Evolutionary conservation across 2,888 invertebrate species (phyloP).

Genomic region (Synergus gifuensis): DNA sequence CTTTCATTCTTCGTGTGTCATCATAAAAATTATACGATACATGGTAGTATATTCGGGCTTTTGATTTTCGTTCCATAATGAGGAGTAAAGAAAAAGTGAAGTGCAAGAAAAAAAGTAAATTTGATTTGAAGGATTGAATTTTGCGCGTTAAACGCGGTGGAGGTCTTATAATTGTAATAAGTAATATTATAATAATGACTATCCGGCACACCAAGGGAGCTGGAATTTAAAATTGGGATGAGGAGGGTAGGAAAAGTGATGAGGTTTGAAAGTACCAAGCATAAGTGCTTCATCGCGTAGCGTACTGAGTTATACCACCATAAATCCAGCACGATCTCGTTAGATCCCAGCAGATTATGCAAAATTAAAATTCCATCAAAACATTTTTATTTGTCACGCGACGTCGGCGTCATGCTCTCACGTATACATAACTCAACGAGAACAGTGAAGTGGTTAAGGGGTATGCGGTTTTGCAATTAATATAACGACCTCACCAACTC

Average conservation of each 20-base stretch:
- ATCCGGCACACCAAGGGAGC: constrained; percentile 42
- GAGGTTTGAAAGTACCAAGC: constrained; percentile 42
- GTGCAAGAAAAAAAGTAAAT: background rate
- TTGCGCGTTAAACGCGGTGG: background rate
- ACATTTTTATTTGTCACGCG: constrained; percentile 60
- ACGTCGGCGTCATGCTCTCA: constrained; percentile 50
- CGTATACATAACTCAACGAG: constrained; percentile 48
- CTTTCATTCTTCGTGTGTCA: background rate
- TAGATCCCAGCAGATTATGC: constrained; percentile 62
- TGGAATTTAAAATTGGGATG: constrained; percentile 42
- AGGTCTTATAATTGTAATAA: constrained; percentile 41
- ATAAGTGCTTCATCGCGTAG: constrained; percentile 57
- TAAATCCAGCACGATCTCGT: constrained; percentile 63
- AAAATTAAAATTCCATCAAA: constrained; percentile 66
- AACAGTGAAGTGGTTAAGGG: constrained; percentile 56
- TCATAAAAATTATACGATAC: background rate
- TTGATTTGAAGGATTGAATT: background rate
- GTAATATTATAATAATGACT: constrained; percentile 45
- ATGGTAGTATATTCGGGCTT: background rate
- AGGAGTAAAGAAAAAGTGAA: background rate
- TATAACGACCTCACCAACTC: constrained; percentile 60
- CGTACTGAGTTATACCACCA: constrained; percentile 59
- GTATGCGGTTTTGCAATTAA: constrained; percentile 62
- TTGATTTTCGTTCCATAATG: background rate
- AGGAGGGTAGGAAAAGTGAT: constrained; percentile 7